Base-by-base conservation (phyloP, 2,888 invertebrate species). In the Polyommatus iphigenia region DNA sequence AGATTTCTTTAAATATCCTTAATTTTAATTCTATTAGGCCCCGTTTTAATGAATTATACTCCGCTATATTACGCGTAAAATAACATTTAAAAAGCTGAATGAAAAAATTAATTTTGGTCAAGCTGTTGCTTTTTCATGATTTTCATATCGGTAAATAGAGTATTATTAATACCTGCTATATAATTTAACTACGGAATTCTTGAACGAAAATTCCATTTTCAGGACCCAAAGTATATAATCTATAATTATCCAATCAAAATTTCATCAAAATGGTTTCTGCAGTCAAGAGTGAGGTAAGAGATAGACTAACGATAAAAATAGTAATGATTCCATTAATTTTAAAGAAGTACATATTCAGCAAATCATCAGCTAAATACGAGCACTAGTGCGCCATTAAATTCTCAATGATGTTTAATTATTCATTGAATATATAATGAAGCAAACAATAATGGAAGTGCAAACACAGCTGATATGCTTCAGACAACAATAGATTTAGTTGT, bases 1-100 rank as follows among this genome's bases (percentile, higher is more conserved):
- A 88, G 90, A 90, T 92, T 90, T 91, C 92, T 92, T 90, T 90
- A 90, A 91, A 91, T 89, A 87, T 87, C 87, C 87, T 87, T 84
- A 86, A 88, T 89, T 87, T 88, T 90, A 89, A 91, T 91, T 89
- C 88, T 84, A 86, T 86, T 87, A 88, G 87, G 87, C 86, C 88
- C 89, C 89, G 87, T 87, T 86, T 88, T 85, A 85, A 87, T 50
- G 24, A 75, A 29, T 75, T 24, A 24, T 29, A 24, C 50, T 75
- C 50, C 15, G 6, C 24, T 50, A 29, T 24, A 46, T 20, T 73
- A 20, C 73, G 20, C 20, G 24, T 20, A 20, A 72, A 41, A 46
- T 46, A 15, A 46, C 41, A 41, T 72, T 15, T 29, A 6, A 29
- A 29, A 29, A 6, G 29, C 13, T 29, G 15, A 13, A 29, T 50